Conservation (phyloP, 2,113 vertebrate species). For the Trematomus loennbergii region DNA sequence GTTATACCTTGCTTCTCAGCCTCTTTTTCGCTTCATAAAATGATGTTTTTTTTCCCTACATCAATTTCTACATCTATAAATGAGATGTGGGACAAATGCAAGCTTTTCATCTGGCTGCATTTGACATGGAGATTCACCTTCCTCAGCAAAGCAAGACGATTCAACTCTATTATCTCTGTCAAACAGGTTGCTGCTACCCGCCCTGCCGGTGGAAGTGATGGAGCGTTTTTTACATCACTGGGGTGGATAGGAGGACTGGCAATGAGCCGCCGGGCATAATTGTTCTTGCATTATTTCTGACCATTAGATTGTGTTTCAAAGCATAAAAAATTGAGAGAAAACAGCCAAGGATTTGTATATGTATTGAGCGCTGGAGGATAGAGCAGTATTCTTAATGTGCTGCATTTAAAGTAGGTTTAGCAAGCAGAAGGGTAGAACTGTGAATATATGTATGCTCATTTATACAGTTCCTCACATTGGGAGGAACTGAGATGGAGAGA, state of each 20-base stretch:
- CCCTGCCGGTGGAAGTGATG: constrained; percentile 18
- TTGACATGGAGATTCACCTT: constrained; percentile 44
- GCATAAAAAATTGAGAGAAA: constrained; percentile 21
- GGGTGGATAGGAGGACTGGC: constrained; percentile 6
- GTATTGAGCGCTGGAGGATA: not conserved
- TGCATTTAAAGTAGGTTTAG: constrained; percentile 21
- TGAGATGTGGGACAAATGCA: constrained; percentile 40
- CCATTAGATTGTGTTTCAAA: constrained; percentile 10
- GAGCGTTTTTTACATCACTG: constrained; percentile 34
- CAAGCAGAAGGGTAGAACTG: constrained; percentile 10
- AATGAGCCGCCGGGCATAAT: constrained; percentile 18
- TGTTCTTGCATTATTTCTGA: constrained; percentile 29
- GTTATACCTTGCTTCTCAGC: not conserved
- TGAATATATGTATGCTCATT: not conserved
- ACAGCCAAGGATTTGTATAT: constrained; percentile 2
- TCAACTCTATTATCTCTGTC: constrained; percentile 58
- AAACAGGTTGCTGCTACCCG: constrained; percentile 19
- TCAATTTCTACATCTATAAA: constrained; percentile 25
- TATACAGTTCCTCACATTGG: not conserved
- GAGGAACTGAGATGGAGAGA: not conserved
- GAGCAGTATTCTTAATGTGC: constrained; percentile 10
- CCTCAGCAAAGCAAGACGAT: constrained; percentile 40
- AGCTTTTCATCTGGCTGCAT: constrained; percentile 40
- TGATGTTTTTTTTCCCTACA: not conserved
- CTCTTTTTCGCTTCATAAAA: not conserved